These are phyloP conservation scores for Pyrocephalus nanus DNA, from an alignment of 2,797 vertebrate genomes.

Conservation along the genomic window DNA sequence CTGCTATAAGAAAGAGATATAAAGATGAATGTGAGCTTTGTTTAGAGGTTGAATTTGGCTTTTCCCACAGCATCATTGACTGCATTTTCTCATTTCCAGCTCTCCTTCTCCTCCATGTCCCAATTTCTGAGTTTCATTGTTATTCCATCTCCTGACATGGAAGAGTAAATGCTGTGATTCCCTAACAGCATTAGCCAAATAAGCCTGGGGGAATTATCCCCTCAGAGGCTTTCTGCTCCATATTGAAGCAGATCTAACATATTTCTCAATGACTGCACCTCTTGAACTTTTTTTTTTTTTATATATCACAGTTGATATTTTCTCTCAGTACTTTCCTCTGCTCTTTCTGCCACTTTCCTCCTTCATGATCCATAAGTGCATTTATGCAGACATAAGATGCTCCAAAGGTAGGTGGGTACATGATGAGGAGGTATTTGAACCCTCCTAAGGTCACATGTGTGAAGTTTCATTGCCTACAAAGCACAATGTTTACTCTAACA, in stretches of 20 bases:
- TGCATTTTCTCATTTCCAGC: background rate
- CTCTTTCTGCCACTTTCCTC: background rate
- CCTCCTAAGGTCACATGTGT: background rate
- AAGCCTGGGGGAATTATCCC: background rate
- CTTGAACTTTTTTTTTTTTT: background rate
- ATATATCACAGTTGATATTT: background rate
- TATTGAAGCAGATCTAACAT: background rate
- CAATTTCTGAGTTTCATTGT: slow-evolving; percentile 9
- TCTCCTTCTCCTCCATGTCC: background rate
- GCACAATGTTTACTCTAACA: background rate
- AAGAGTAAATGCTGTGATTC: slow-evolving; percentile 9
- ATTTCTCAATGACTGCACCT: background rate
- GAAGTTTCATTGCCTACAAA: background rate
- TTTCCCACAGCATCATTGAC: background rate
- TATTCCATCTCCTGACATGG: background rate
- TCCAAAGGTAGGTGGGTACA: background rate
- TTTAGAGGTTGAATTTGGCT: background rate
- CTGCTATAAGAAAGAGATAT: background rate
- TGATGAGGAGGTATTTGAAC: background rate
- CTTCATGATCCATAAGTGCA: background rate
- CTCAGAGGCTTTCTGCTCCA: background rate
- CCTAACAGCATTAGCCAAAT: background rate
- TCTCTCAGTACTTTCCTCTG: background rate
- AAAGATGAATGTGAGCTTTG: background rate
- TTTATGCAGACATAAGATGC: background rate